phyloP scores from a whole-genome alignment of 2,113 vertebrate species.

The Astatoreochromis straeleni region DNA sequence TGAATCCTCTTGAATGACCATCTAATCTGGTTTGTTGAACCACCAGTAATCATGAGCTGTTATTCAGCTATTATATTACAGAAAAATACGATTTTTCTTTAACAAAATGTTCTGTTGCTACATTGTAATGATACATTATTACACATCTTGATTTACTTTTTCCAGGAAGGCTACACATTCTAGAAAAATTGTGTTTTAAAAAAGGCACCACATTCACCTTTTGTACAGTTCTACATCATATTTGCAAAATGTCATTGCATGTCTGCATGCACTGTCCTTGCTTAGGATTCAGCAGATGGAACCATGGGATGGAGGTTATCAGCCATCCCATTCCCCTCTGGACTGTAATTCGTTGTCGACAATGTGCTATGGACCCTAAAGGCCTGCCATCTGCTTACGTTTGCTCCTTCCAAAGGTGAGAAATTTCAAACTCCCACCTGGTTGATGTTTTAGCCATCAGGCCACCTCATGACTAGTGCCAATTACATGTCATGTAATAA shows the following conservation, averaged over 20 bases:
- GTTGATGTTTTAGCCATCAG: conserved; percentile 38
- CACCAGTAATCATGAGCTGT: background rate
- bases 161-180: background rate
- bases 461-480: background rate
- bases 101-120: background rate
- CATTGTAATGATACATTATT: background rate
- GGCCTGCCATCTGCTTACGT: conserved; percentile 74
- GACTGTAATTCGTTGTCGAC: conserved; percentile 72
- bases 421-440: conserved; percentile 66
- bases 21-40: background rate
- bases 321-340: conserved; percentile 72
- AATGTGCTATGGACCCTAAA: conserved; percentile 75
- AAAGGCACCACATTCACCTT: background rate
- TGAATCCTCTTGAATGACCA: conserved; percentile 8
- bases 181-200: background rate
- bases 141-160: background rate
- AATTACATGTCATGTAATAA: background rate
- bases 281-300: conserved; percentile 77
- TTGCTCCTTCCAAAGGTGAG: conserved; percentile 71
- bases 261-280: conserved; percentile 63
- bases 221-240: conserved; percentile 21
- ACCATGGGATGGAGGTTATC: conserved; percentile 73
- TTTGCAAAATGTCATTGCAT: conserved; percentile 46
- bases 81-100: background rate
- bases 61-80: background rate